Conservation (phyloP, 2,113 vertebrate genomes). For the Columba livia region DNA sequence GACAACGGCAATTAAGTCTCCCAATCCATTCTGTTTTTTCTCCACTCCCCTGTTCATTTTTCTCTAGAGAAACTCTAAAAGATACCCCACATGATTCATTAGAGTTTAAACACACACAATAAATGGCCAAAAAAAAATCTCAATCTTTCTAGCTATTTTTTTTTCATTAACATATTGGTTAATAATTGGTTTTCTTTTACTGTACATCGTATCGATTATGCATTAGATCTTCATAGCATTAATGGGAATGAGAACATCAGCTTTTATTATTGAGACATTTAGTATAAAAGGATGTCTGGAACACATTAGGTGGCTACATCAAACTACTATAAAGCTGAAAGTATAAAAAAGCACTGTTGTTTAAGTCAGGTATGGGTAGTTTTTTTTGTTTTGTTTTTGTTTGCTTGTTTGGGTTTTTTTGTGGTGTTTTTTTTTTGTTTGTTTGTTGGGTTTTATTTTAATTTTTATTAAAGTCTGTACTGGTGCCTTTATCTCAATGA, state of each 20-base stretch:
- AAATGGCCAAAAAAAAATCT: neutral
- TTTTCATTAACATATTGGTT: neutral
- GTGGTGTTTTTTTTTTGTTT: rapidly evolving
- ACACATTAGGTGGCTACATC: neutral
- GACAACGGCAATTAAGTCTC: neutral
- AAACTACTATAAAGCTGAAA: neutral
- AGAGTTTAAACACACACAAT: neutral
- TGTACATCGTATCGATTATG: neutral
- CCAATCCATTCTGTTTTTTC: neutral
- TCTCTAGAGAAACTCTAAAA: neutral
- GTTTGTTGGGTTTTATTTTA: neutral
- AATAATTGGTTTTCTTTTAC: neutral
- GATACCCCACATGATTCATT: neutral
- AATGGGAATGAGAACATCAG: neutral
- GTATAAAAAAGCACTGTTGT: neutral
- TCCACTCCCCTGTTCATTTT: neutral
- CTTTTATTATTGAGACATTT: neutral
- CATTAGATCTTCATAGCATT: neutral
- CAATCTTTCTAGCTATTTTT: neutral
- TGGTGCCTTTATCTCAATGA: neutral
- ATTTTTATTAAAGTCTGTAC: neutral
- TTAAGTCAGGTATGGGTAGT: neutral
- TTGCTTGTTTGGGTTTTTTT: no score
- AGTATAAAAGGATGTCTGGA: neutral
- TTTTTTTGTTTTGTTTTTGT: rapidly evolving